Conservation (phyloP, 1,140 invertebrate species). For the Diabrotica undecimpunctata region DNA sequence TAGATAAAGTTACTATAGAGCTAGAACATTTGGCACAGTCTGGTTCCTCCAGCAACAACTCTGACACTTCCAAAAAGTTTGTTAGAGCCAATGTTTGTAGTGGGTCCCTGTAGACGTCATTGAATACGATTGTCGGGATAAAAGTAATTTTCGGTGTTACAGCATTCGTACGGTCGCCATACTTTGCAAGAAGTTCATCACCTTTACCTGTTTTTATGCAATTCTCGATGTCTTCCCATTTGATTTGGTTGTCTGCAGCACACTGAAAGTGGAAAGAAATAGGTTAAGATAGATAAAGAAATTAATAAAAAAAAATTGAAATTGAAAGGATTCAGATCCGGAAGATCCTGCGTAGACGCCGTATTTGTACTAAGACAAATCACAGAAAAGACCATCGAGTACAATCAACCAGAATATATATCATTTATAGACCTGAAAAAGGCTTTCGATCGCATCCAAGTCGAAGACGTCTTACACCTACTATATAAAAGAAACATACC, state of each 20-base stretch:
- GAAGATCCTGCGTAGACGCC: no score
- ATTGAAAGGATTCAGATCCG: no score
- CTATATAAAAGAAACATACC: no score
- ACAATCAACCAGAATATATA: no score
- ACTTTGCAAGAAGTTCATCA: conserved; percentile 51
- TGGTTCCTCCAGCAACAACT: background rate
- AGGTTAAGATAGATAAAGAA: background rate
- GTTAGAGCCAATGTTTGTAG: conserved; percentile 24
- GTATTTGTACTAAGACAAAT: no score
- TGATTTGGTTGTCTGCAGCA: conserved; percentile 19
- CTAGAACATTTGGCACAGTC: background rate
- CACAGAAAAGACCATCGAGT: no score
- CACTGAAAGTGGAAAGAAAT: conserved; percentile 31
- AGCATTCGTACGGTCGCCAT: conserved; percentile 55
- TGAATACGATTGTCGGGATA: conserved; percentile 60
- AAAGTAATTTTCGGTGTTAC: conserved; percentile 54
- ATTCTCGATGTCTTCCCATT: conserved; percentile 21
- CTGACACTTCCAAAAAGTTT: conserved; percentile 22
- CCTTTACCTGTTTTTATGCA: conserved; percentile 41
- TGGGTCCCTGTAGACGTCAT: conserved; percentile 44
- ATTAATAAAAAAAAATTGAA: no score
- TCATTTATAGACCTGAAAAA: no score
- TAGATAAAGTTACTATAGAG: no score
- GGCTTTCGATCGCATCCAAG: no score
- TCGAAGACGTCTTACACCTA: no score